Evolutionary conservation across 2,797 vertebrate genomes (phyloP).

Genomic region (Sebastes steindachneri): DNA sequence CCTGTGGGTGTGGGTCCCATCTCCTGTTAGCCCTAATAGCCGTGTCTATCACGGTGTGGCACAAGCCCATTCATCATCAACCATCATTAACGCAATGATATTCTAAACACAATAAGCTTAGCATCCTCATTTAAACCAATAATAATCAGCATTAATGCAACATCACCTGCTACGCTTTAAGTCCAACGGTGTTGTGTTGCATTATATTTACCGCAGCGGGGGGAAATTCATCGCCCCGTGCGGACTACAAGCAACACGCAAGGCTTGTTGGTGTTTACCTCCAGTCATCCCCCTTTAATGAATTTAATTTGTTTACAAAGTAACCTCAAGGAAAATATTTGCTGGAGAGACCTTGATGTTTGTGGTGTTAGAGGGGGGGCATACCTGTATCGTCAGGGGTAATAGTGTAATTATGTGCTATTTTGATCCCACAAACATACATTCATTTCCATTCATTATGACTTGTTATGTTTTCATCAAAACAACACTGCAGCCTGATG

Average conservation of each 20-base stretch:
- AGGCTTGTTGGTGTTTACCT: slow-evolving; percentile 64
- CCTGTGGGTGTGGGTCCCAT: slow-evolving; percentile 60
- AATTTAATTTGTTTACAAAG: slow-evolving; percentile 82
- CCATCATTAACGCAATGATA: slow-evolving; percentile 56
- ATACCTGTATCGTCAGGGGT: slow-evolving; percentile 81
- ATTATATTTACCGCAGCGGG: slow-evolving; percentile 27
- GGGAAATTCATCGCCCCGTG: slow-evolving; percentile 9
- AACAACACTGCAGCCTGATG: slow-evolving; percentile 78
- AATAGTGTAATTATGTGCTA: slow-evolving; percentile 85
- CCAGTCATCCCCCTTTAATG: slow-evolving; percentile 64
- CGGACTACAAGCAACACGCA: slow-evolving; percentile 19
- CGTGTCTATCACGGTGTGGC: slow-evolving; percentile 53
- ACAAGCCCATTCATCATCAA: slow-evolving; percentile 68
- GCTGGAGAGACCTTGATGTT: slow-evolving; percentile 74
- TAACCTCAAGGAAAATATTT: slow-evolving; percentile 80
- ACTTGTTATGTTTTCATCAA: slow-evolving; percentile 81
- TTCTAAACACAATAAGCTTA: slow-evolving; percentile 57
- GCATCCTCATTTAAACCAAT: slow-evolving; percentile 35
- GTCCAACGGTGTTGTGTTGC: neutral
- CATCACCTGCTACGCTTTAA: slow-evolving; percentile 42
- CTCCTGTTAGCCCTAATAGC: slow-evolving; percentile 60
- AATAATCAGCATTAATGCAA: slow-evolving; percentile 43
- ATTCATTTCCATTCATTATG: slow-evolving; percentile 86
- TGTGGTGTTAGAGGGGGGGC: slow-evolving; percentile 71
- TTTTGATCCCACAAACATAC: slow-evolving; percentile 83